Base-by-base conservation (phyloP, 2,113 vertebrate genomes). In the Argyrosomus japonicus region DNA sequence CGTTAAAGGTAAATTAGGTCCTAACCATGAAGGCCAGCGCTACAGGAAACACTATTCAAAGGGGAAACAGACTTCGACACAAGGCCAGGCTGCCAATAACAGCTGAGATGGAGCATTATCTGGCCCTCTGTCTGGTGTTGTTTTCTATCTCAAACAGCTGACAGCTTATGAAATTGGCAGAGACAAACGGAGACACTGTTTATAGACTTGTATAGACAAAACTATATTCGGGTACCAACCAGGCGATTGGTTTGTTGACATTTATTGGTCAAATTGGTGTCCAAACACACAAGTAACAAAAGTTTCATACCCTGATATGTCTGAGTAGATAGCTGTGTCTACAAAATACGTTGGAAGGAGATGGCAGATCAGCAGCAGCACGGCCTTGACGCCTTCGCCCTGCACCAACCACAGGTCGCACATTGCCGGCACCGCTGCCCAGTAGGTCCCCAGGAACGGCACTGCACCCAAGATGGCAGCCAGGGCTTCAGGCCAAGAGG, bases 341-440 rank as follows among this genome's bases (percentile, higher is more conserved):
- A 99, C 98, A 81, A 98, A 99, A 88, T 99, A 99, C 0, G 98
- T 99, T n/a, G 98, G 98, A 79, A 99, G 95, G 75, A 99, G 95
- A 85, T 99, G 98, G 91, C 96, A 98, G 90, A 98, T 73, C 68
- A 99, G 93, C 77, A 99, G 96, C 75, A 99, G 91, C 86, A 98
- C 40, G 9, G 98, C 97, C 93, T 97, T 98, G 82, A 97, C 96
- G 3, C 97, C 97, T 89, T 97, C 93, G 7, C 97, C 98, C 91
- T 99, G 98, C 2, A 95, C 97, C 89, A 99, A 94, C 98, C 98
- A 99, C 90, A 99, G 88, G 92, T 99, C 98, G 19, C 99, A 94
- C 83, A 98, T 94, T 0, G 98, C 98, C 36, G 98, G 98, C 64
- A 99, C 19, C 0, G 97, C 97, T 60, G 98, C 98, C 98, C 98